Evolutionary conservation across 2,797 vertebrate species (phyloP).

Genomic region (Echeneis naucrates): DNA sequence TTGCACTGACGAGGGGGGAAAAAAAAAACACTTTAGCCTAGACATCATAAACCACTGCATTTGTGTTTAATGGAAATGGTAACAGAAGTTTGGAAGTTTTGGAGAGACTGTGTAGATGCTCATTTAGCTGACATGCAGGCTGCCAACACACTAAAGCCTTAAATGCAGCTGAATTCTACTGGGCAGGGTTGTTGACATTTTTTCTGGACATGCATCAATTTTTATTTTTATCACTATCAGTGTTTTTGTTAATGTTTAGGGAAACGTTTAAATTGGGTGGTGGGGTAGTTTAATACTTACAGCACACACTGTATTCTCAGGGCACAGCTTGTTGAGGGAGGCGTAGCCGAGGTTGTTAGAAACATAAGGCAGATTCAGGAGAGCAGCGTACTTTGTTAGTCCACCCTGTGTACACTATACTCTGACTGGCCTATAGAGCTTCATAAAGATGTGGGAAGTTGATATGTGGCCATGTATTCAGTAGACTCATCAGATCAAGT

Average conservation of each 20-base stretch:
- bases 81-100: conserved; percentile 36
- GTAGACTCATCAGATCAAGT: conserved; percentile 3
- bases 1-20: conserved; percentile 77
- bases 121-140: conserved; percentile 31
- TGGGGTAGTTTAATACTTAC: conserved; percentile 66
- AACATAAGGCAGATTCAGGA: conserved; percentile 52
- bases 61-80: conserved; percentile 39
- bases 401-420: conserved; percentile 15
- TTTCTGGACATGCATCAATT: conserved; percentile 54
- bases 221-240: conserved; percentile 65
- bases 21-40: conserved; percentile 34
- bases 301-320: conserved; percentile 82
- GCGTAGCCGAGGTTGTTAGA: conserved; percentile 28
- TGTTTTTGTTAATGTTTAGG: conserved; percentile 71
- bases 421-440: conserved; percentile 4
- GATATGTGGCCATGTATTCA: conserved; percentile 6
- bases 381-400: conserved; percentile 24
- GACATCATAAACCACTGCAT: conserved; percentile 63
- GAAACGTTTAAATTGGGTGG: conserved; percentile 64
- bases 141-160: conserved; percentile 78
- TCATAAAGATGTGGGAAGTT: not conserved
- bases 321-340: conserved; percentile 69
- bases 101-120: conserved; percentile 28
- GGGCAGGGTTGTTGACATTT: conserved; percentile 36
- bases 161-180: conserved; percentile 68